A percentile compares a stretch with the other conserved stretches of the same genome.
phyloP scores from a whole-genome alignment of 2,888 invertebrate species.

The Drosophila silvestris region DNA sequence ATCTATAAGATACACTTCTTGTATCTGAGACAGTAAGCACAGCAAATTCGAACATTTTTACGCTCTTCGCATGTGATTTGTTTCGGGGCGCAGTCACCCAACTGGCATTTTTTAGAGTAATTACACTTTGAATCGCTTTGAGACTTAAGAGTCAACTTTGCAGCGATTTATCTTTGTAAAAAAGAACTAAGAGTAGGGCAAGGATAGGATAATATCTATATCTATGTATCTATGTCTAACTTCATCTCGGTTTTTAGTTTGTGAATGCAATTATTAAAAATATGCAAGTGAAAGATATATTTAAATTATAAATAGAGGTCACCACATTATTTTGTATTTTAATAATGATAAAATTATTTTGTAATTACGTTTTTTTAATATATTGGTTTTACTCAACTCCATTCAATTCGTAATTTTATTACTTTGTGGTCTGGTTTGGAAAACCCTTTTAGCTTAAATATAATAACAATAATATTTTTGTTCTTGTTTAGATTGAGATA shows the following conservation, averaged over 20 bases:
- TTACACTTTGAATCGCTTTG: conserved; percentile 22
- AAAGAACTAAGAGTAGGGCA: no score
- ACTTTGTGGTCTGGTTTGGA: background rate
- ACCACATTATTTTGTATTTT: background rate
- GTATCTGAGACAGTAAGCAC: conserved; percentile 32
- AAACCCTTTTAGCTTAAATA: background rate
- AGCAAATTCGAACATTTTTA: conserved; percentile 54
- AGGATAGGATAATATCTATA: background rate
- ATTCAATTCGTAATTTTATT: background rate
- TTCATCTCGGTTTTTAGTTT: background rate
- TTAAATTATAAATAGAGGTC: background rate
- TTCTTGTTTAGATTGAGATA: no score
- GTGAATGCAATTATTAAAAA: background rate
- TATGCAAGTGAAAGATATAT: background rate
- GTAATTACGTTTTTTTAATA: background rate
- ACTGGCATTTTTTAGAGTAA: conserved; percentile 25
- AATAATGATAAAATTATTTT: background rate
- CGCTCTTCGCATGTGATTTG: conserved; percentile 58
- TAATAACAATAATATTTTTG: background rate
- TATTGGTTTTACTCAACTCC: background rate
- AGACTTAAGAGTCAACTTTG: background rate
- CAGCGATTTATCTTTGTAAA: background rate
- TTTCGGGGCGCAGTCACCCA: conserved; percentile 23
- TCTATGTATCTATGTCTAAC: background rate
- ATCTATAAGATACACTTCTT: conserved; percentile 41